Base-by-base conservation (phyloP, 2,797 vertebrate genomes). In the Sorex maritimensis region DNA sequence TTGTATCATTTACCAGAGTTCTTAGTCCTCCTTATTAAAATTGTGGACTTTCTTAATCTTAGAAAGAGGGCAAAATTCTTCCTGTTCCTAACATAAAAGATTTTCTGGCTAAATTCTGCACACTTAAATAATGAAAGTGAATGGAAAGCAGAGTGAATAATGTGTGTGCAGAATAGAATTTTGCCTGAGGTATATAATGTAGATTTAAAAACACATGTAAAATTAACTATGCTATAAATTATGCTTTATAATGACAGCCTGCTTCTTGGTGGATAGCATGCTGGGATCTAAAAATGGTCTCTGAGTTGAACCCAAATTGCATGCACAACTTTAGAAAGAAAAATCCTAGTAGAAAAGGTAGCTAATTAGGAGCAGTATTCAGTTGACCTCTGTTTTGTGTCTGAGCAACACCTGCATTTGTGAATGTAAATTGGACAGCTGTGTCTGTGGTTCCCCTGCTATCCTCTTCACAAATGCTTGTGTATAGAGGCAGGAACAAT, bases 381-480 rank as follows among this genome's bases (percentile, higher is more conserved):
- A 86, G 94, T 73, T 95, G 96, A 97, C 97, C 96, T 91, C 95
- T 96, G 95, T 87, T 97, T 96, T 96, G 96, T 97, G 92, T 96
- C 93, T 94, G 93, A 92, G 92, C 86, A 96, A 96, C 96, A 97
- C 96, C 97, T 97, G 96, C 96, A 94, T 96, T 95, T 95, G 95
- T 95, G 96, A 94, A 88, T 96, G 75, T 94, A 95, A 96, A 95
- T 96, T 89, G 96, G 95, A 95, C 94, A 95, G 95, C 97, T 97
- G 96, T 95, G 96, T 67, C 79, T 91, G 12, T 73, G 89, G 61
- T 67, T 77, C 78, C 86, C 46, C 58, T 46, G 73, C 78, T 58
- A 2, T 58, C 61, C 93, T 95, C 82, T n/a, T 92, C 92, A 91
- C 90, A 94, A 74, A 93, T 63, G 89, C 88, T 92, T 78, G 49